These are phyloP conservation scores for Eunapius fragilis DNA, from an alignment of 37 sponge, comb jelly and placozoan genomes.

Conservation along the genomic window DNA sequence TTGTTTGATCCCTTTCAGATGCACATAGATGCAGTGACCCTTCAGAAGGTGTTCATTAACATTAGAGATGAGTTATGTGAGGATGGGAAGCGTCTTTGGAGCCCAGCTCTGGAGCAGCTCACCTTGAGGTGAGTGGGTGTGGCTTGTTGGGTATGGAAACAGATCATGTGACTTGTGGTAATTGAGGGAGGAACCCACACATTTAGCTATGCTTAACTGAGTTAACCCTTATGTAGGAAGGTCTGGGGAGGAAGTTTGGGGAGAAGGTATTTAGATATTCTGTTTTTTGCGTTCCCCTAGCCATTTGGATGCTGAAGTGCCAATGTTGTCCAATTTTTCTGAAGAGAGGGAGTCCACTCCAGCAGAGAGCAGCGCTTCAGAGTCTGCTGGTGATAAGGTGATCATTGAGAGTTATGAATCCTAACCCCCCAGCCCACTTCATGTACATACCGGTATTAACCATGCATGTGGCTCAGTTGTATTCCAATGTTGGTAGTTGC, in stretches of 20 bases:
- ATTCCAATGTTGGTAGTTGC: no score
- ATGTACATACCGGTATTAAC: background rate
- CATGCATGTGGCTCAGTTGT: no score
- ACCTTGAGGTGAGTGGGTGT: conserved; percentile 4
- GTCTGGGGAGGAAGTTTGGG: no score
- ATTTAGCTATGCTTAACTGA: no score
- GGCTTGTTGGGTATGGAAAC: background rate
- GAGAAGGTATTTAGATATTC: no score
- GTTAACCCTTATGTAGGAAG: no score
- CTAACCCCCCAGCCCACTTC: background rate
- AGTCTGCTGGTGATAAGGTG: background rate
- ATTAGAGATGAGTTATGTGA: conserved; percentile 59
- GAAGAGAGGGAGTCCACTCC: background rate
- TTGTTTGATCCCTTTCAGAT: no score
- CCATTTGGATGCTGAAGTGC: background rate
- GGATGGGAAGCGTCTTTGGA: conserved; percentile 47
- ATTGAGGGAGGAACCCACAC: no score
- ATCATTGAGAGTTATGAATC: no score
- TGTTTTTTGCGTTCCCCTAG: no score
- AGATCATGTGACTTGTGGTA: no score
- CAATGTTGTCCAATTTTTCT: background rate
- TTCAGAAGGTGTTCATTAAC: conserved; percentile 42
- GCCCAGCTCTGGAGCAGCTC: conserved; percentile 61
- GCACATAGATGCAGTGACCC: conserved; percentile 19
- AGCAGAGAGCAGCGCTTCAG: background rate